Evolutionary conservation across 2,797 vertebrate species (phyloP).

Genomic region (Telmatherina bonti): DNA sequence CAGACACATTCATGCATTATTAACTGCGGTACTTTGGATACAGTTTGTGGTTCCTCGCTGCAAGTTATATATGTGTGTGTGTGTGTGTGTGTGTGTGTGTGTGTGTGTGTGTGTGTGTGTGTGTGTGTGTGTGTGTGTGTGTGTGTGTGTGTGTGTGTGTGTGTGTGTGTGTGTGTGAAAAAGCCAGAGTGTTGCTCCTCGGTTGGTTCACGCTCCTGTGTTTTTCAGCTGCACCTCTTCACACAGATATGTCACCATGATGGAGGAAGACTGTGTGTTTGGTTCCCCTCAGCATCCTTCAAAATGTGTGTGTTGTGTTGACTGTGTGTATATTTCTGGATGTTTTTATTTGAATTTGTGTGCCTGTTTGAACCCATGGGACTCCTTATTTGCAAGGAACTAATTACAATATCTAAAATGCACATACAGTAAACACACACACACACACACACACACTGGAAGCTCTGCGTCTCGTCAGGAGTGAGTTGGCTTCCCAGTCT

Average conservation of each 20-base stretch:
- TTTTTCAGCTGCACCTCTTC: conserved; percentile 32
- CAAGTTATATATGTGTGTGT: conserved; percentile 13
- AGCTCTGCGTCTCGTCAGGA: conserved; percentile 52
- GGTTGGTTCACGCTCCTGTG: conserved; percentile 21
- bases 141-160: too few relatives aligned
- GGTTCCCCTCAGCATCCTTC: conserved; percentile 11
- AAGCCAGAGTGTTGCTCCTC: conserved; percentile 22
- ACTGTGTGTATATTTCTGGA: conserved; percentile 9
- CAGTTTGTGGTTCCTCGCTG: conserved; percentile 40
- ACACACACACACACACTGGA: conserved; percentile 26
- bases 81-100: too few relatives aligned
- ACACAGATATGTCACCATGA: conserved; percentile 38
- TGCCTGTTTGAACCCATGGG: conserved; percentile 28
- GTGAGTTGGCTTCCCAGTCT: conserved; percentile 45
- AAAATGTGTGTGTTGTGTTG: conserved; percentile 21
- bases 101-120: too few relatives aligned
- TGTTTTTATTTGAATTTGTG: conserved; percentile 20
- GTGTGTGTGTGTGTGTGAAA: too few relatives aligned
- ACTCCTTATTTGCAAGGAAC: conserved; percentile 49
- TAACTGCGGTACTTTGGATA: conserved; percentile 63
- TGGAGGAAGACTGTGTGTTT: conserved; percentile 5
- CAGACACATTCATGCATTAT: conserved; percentile 77
- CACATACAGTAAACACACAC: conserved; percentile 31
- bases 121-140: too few relatives aligned
- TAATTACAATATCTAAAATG: conserved; percentile 70